Conservation (phyloP, 2,888 invertebrate species). For the Ichneumon xanthorius region DNA sequence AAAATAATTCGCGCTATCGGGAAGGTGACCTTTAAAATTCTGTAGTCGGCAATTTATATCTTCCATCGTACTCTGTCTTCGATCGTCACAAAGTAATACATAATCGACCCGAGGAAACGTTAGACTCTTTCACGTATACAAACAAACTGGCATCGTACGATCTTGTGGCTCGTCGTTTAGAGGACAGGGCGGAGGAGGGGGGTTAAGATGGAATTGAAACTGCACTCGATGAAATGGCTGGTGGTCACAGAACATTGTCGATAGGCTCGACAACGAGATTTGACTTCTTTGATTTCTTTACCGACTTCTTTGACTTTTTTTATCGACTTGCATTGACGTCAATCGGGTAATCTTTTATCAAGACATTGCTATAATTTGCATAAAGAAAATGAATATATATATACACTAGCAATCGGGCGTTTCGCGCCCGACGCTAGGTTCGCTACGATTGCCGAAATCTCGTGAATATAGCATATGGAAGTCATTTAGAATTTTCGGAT, state of each 20-base stretch:
- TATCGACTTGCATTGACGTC: neutral
- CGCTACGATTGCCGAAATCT: too few species aligned
- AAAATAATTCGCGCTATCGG: neutral
- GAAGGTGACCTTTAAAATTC: conserved; percentile 1
- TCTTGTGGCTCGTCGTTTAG: neutral
- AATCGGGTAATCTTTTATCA: neutral
- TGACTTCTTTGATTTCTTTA: neutral
- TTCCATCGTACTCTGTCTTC: neutral
- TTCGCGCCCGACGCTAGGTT: too few species aligned
- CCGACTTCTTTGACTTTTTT: neutral
- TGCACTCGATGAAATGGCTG: neutral
- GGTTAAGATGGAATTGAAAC: neutral
- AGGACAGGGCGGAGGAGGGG: too few species aligned
- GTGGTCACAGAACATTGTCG: neutral
- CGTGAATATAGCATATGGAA: too few species aligned
- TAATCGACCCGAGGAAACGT: neutral
- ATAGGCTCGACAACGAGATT: neutral
- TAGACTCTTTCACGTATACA: neutral
- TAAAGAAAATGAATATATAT: too few species aligned
- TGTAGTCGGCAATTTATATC: neutral
- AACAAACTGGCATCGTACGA: conserved; percentile 35
- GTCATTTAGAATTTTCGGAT: too few species aligned
- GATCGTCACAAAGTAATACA: neutral
- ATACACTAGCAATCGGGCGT: too few species aligned
- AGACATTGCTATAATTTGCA: too few species aligned